These are phyloP conservation scores for Aegotheles bennettii DNA, from an alignment of 2,113 vertebrate species.

Conservation along the genomic window DNA sequence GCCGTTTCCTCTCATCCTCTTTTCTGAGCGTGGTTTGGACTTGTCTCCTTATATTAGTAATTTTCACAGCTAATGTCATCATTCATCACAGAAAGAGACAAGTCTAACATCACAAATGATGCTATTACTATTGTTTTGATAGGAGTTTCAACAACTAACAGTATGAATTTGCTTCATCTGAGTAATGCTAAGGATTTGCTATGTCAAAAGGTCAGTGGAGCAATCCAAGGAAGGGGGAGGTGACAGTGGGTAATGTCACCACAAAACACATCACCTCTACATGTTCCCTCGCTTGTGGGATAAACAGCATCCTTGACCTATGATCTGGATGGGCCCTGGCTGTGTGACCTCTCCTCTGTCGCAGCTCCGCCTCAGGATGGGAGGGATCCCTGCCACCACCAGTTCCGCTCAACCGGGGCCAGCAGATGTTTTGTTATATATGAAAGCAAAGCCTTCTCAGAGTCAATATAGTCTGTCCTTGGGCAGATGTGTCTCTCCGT, in stretches of 20 bases:
- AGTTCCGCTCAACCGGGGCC: background rate
- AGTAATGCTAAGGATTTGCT: background rate
- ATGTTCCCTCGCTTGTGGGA: background rate
- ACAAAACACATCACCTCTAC: background rate
- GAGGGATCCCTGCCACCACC: background rate
- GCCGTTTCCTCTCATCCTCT: too few relatives aligned
- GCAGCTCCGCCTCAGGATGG: background rate
- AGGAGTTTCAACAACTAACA: background rate
- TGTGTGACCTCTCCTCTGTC: background rate
- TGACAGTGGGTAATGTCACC: background rate
- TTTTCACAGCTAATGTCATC: background rate
- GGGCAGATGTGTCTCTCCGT: background rate
- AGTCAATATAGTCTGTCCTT: background rate
- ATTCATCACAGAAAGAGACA: background rate
- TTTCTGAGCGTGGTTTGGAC: background rate
- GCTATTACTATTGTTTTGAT: background rate
- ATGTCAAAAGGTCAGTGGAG: background rate
- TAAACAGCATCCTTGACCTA: background rate
- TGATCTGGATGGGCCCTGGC: background rate
- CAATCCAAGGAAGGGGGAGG: background rate
- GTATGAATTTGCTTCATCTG: background rate
- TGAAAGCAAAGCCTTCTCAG: background rate
- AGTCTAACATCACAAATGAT: background rate
- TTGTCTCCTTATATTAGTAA: background rate
- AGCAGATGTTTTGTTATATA: background rate